phyloP scores from a whole-genome alignment of 1,140 invertebrate species.

The Meloidogyne hapla region DNA sequence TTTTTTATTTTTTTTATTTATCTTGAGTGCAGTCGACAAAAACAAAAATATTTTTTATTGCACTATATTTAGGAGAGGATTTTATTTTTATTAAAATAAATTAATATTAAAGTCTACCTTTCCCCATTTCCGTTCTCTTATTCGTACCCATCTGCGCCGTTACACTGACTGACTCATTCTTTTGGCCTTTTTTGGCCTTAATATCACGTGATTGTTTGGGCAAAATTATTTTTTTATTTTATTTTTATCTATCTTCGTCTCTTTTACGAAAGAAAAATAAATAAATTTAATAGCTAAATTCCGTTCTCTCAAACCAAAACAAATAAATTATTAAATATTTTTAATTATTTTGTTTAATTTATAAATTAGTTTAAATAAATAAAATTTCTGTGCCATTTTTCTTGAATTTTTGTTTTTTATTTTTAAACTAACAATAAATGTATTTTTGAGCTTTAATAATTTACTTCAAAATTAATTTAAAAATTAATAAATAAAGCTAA shows the following conservation, averaged over 20 bases:
- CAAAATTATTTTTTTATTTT: not conserved
- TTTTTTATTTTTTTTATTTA: not conserved
- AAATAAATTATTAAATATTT: too few relatives aligned
- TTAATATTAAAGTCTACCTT: not conserved
- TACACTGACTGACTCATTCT: not conserved
- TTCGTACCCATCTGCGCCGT: not conserved
- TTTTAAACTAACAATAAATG: too few relatives aligned
- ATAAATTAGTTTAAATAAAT: too few relatives aligned
- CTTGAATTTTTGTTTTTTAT: too few relatives aligned
- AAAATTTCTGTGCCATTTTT: too few relatives aligned
- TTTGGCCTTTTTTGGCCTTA: not conserved
- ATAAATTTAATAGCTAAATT: too few relatives aligned
- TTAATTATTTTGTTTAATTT: too few relatives aligned
- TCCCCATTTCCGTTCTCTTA: not conserved
- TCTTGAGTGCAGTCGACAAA: not conserved
- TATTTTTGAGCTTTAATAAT: too few relatives aligned
- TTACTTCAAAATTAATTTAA: too few relatives aligned
- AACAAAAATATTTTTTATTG: constrained; percentile 1
- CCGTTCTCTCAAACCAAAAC: too few relatives aligned
- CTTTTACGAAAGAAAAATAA: too few relatives aligned
- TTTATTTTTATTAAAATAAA: not conserved
- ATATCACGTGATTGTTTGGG: not conserved
- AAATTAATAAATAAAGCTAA: too few relatives aligned
- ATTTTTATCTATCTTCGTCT: not conserved
- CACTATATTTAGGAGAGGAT: not conserved